A percentile compares a stretch with the other conserved stretches of the same genome.
Conservation (phyloP, 2,888 invertebrate species). For the Drosophila anomelani region DNA sequence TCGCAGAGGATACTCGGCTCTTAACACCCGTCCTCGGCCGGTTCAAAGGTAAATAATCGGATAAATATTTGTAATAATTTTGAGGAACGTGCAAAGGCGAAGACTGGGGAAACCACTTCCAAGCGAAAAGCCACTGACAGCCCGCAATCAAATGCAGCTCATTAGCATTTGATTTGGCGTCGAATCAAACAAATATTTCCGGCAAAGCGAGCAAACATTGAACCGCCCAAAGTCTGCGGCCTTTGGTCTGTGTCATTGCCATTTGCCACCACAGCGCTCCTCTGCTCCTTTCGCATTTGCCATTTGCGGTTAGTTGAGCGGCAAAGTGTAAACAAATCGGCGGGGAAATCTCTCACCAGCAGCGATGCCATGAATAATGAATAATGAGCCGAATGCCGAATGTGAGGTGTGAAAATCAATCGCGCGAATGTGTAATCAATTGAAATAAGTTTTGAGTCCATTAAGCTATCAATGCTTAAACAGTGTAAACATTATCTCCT, state of each 20-base stretch:
- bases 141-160: conserved; percentile 53
- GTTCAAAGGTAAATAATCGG: conserved; percentile 77
- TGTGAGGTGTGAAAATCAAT: conserved; percentile 28
- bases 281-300: conserved; percentile 31
- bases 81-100: conserved; percentile 9
- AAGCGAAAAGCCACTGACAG: conserved; percentile 5
- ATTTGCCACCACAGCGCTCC: neutral
- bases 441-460: conserved; percentile 13
- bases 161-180: conserved; percentile 69
- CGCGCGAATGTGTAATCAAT: conserved; percentile 20
- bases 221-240: conserved; percentile 37
- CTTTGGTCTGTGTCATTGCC: conserved; percentile 54
- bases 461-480: conserved; percentile 5
- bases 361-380: conserved; percentile 23
- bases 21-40: conserved; percentile 22
- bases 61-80: conserved; percentile 60
- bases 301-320: conserved; percentile 28
- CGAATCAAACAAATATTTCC: conserved; percentile 70
- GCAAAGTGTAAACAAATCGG: conserved; percentile 36
- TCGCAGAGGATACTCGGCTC: conserved; percentile 16
- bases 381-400: conserved; percentile 4
- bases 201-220: conserved; percentile 58
- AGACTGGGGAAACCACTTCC: conserved; percentile 6
- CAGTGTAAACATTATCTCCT: neutral
- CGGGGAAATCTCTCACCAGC: conserved; percentile 19